A percentile compares a stretch with the other conserved stretches of the same genome.
phyloP scores from a whole-genome alignment of 2,888 invertebrate species.

The Drosophila putrida region DNA sequence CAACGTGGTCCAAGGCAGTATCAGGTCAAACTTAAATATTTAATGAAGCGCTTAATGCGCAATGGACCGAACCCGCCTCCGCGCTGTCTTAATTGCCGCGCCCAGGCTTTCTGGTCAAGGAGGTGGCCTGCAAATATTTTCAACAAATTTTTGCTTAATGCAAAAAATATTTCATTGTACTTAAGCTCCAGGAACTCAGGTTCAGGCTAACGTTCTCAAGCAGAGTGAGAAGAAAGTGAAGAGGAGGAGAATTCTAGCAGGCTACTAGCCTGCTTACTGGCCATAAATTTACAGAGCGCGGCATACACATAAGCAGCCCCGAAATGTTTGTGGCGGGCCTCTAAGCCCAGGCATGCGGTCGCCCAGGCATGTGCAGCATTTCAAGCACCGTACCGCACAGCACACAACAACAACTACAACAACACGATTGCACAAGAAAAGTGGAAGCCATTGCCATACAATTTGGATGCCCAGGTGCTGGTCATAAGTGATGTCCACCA shows the following conservation, averaged over 20 bases:
- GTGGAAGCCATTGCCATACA: conserved; percentile 62
- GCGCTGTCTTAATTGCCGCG: conserved; percentile 67
- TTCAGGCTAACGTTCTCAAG: conserved; percentile 1
- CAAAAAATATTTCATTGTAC: conserved; percentile 78
- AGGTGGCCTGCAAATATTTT: conserved; percentile 72
- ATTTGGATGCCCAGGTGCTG: conserved; percentile 54
- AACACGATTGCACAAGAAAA: conserved; percentile 61
- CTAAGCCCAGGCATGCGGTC: conserved; percentile 79
- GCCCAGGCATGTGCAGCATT: conserved; percentile 80
- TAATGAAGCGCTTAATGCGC: conserved; percentile 82
- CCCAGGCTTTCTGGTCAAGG: conserved; percentile 57
- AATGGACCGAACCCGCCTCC: conserved; percentile 34
- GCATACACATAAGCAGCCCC: conserved; percentile 64
- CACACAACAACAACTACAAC: conserved; percentile 21
- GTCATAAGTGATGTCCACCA: conserved; percentile 42
- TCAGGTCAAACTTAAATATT: conserved; percentile 80
- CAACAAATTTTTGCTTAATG: conserved; percentile 80
- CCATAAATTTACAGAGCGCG: conserved; percentile 66
- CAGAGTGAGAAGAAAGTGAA: neutral
- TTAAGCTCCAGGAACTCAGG: conserved; percentile 6
- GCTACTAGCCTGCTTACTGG: conserved; percentile 45
- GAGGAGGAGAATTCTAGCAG: conserved; percentile 2
- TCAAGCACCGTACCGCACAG: conserved; percentile 64
- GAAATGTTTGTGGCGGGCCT: conserved; percentile 78
- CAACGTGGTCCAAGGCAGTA: conserved; percentile 59